A percentile compares a stretch with the other conserved stretches of the same genome.
Evolutionary conservation across 2,888 invertebrate species (phyloP).

Genomic region (Stramonita haemastoma): DNA sequence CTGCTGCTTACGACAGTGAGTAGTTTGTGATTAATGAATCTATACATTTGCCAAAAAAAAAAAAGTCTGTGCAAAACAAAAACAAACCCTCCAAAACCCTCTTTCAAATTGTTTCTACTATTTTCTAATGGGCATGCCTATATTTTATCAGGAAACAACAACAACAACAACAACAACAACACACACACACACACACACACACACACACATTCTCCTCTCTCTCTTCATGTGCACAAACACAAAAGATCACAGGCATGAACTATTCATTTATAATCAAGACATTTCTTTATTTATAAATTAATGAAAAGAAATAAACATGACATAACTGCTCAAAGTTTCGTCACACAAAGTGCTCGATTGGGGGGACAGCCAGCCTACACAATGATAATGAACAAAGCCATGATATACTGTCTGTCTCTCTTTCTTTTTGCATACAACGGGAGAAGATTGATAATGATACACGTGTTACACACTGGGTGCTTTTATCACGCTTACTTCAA

Average conservation of each 20-base stretch:
- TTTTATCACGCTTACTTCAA: not conserved
- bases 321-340: slow-evolving; percentile 6
- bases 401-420: not conserved
- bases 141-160: no score
- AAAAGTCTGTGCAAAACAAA: no score
- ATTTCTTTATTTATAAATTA: slow-evolving; percentile 7
- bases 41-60: no score
- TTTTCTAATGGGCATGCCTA: no score
- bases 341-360: not conserved
- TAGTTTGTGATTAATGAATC: no score
- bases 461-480: not conserved
- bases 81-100: no score
- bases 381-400: not conserved
- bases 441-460: not conserved
- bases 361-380: not conserved
- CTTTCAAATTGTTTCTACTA: no score
- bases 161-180: no score
- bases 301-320: not conserved
- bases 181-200: not conserved
- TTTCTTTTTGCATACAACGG: slow-evolving; percentile 11
- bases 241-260: not conserved
- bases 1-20: no score
- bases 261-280: not conserved
- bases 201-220: not conserved
- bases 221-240: not conserved